Percentiles rank a stretch among this genome's conserved stretches.
Conservation (phyloP, 35 echinoderm and acorn worm genomes). For the Nesometra sesokonis region DNA sequence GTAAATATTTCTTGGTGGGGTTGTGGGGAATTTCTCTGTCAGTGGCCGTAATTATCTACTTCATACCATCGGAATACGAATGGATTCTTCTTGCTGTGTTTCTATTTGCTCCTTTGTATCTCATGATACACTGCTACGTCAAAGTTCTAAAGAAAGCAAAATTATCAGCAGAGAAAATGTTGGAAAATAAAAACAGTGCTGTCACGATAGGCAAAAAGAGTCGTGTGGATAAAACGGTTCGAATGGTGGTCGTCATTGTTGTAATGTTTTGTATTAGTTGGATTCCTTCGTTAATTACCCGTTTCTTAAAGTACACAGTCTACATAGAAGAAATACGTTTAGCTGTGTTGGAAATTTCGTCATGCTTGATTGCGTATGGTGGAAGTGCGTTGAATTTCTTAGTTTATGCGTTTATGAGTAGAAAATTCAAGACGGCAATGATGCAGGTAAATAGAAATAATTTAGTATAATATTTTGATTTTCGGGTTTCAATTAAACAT, state of each 20-base stretch:
- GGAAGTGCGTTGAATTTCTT: slow-evolving; percentile 86
- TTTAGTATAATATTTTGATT: too few relatives aligned
- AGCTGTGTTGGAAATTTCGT: slow-evolving; percentile 55
- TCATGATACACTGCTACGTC: slow-evolving; percentile 69
- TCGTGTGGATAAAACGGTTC: slow-evolving; percentile 60
- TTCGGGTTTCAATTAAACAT: too few relatives aligned
- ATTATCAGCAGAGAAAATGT: not conserved
- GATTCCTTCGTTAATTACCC: slow-evolving; percentile 72
- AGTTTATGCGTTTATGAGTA: slow-evolving; percentile 91
- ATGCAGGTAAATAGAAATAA: slow-evolving; percentile 36
- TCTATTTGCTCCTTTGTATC: slow-evolving; percentile 40
- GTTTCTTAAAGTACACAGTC: slow-evolving; percentile 61
- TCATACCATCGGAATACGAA: slow-evolving; percentile 53
- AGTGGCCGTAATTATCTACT: slow-evolving; percentile 38
- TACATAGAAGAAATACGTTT: not conserved
- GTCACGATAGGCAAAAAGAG: not conserved
- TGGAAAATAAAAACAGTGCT: not conserved
- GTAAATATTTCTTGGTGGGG: slow-evolving; percentile 26
- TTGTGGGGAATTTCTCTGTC: slow-evolving; percentile 44
- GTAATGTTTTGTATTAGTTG: slow-evolving; percentile 70
- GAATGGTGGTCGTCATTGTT: slow-evolving; percentile 83
- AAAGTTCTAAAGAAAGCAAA: slow-evolving; percentile 49
- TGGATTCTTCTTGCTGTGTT: slow-evolving; percentile 54
- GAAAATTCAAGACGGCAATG: slow-evolving; percentile 50
- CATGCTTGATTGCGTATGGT: slow-evolving; percentile 79